Base-by-base conservation (phyloP, 2,888 invertebrate species). In the Biston stratarius region DNA sequence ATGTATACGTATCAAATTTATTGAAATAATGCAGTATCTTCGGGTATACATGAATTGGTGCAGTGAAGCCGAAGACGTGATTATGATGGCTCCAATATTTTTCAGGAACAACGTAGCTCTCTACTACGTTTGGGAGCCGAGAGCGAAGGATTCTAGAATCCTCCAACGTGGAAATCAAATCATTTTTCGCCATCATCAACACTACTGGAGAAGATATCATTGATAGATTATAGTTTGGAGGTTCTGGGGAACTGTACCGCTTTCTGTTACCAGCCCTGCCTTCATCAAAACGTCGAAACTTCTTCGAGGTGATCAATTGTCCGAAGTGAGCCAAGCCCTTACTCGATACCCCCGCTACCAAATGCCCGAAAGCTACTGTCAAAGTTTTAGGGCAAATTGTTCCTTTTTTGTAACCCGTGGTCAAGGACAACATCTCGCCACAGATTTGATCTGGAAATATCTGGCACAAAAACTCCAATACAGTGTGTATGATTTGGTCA, bases 131-230 rank as follows among this genome's bases (percentile, higher is more conserved):
- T 6, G 95, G 94, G 51, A 97, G 82, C 67, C 91, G 89, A 0
- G 88, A 84, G 10, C 89, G 88, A 60, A 96, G 82, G 9, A 89
- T 91, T 49, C 94, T 80, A 0, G 95, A 94, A 69, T 96, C 96
- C 81, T 94, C 83, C 40, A 94, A 80, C 33, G 94, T 85, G 3
- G 96, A 95, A 6, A 97, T 77, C 92, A 94, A 95, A 83, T 97
- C 97, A 64, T 95, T 95, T 59, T 77, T 59, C 1, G 84, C 89
- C 67, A 82, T 83, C 44, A 94, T 80, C n/a, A 94, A 71, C 0
- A 90, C 80, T 2, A 92, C 81, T 0, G 93, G 91, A 1, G 92
- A 85, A 1, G 84, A 81, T 12, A 92, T 77, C 40, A 71, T 74
- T 1, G 87, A 83, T 0, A 94, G 63, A 45, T 93, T 83, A 71